Percentiles rank a stretch among this genome's conserved stretches.
These are phyloP conservation scores for Spodoptera littoralis DNA, from an alignment of 2,888 invertebrate genomes.

Conservation along the genomic window DNA sequence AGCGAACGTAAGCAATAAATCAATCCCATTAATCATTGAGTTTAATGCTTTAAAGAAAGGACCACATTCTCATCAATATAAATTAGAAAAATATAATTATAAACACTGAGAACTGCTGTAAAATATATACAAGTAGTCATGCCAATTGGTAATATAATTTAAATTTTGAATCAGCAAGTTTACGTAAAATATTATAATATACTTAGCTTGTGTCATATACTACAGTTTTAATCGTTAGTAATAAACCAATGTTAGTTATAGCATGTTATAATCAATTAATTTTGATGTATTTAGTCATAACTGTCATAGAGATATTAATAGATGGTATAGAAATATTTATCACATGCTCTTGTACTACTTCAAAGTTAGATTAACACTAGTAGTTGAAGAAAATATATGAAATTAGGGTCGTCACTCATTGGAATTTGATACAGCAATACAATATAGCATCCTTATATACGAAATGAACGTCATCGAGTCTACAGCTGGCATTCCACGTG, in stretches of 20 bases:
- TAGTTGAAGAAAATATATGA: slow-evolving; percentile 13
- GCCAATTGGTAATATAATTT: slow-evolving; percentile 23
- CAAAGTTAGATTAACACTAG: background rate
- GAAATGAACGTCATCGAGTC: slow-evolving; percentile 1
- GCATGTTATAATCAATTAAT: slow-evolving; percentile 23
- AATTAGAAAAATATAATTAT: slow-evolving; percentile 5
- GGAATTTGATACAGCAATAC: slow-evolving; percentile 4
- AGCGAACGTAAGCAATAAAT: background rate
- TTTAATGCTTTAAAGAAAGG: slow-evolving; percentile 21
- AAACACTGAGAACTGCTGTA: slow-evolving; percentile 14
- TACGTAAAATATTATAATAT: slow-evolving; percentile 6
- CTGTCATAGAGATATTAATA: background rate
- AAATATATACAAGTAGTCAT: slow-evolving; percentile 35
- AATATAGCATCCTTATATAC: background rate
- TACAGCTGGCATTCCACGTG: slow-evolving; percentile 7
- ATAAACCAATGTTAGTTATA: slow-evolving; percentile 18
- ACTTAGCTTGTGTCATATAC: slow-evolving; percentile 7
- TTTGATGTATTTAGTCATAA: slow-evolving; percentile 11
- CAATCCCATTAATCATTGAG: background rate
- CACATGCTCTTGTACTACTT: slow-evolving; percentile 14
- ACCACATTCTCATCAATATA: slow-evolving; percentile 13
- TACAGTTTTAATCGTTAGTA: slow-evolving; percentile 7
- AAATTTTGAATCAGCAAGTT: slow-evolving; percentile 20
- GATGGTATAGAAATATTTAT: slow-evolving; percentile 4
- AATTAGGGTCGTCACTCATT: slow-evolving; percentile 9